Evolutionary conservation across 37 sponge, comb jelly and placozoan genomes (phyloP), one percentile per base, ranked within the genome.

Genomic region (Haliclona indistincta): DNA sequence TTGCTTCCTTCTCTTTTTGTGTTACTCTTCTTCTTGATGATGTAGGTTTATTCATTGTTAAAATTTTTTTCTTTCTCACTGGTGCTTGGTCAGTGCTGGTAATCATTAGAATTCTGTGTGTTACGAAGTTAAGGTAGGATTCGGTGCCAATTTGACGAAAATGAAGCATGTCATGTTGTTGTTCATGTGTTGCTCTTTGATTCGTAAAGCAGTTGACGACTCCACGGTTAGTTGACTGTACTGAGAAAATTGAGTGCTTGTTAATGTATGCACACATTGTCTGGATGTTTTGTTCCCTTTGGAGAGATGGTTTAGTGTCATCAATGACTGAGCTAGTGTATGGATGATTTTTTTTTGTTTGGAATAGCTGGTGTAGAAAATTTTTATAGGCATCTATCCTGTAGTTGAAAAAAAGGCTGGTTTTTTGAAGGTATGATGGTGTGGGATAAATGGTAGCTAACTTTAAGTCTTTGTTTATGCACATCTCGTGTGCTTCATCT

Each of bases 361-460:
- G 77, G 66, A 52, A 78, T 33, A 78, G 38, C 37, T 78, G 78
- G 1, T 6, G 38, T 5, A 67, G 1, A 2, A 78, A 3, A 52
- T 33, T 49, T 32, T 67, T 78, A 19, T 52, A 54, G 36, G 56
- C 56, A n/a, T 51, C 52, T 6, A 78, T 78, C 3, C 67, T 33
- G 56, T 78, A 51, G n/a, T 54, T 78, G 22, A 78, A 76, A 13
- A 76, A 76, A 0, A 76, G 52, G 5, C 56, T n/a, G 3, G 78
- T 78, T 37, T 78, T 78, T 35, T 78, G 78, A 38, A 78, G 39
- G 58, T 78, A 78, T 7, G 78, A 23, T 37, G 45, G 26, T 52
- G 78, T 66, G 1, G 78, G 68, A 30, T 25, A 20, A 20, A 47
- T 34, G 32, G 47, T 22, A 51, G 78, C 78, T 5, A 13, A 22